Evolutionary conservation across 2,797 vertebrate species (phyloP), one percentile per base, ranked within the genome.

Genomic region (Acanthopagrus latus): DNA sequence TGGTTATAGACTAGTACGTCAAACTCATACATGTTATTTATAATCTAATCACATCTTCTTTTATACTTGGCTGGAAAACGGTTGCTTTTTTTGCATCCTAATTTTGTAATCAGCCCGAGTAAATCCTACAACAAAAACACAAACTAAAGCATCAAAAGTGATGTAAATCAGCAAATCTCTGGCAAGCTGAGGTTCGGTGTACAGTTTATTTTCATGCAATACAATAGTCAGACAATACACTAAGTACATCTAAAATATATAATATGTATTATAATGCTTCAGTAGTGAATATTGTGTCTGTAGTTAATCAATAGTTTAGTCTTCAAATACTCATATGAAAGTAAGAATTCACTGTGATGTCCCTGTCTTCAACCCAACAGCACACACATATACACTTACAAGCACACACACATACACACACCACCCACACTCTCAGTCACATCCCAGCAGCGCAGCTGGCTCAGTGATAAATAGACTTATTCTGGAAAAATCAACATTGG

Each of bases 401-500:
- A 41, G 64, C 43, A 75, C 8, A 52, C 47, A 46, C 2, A 43
- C 41, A 43, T 2, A 44, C 43, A 44, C 43, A 48, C 27, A 66
- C 56, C 63, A 68, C 73, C 43, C 56, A 67, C 60, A 68, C 59
- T 7, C 44, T 25, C 16, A 50, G 56, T 20, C 43, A 77, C 81
- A 76, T 60, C 50, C 44, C 52, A 76, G 41, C 60, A 73, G 46
- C 64, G 65, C 92, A 94, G 94, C 93, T 94, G 93, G 93, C 94
- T 86, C 93, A 93, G 93, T 96, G 96, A 97, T 96, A 94, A 96
- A 97, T 96, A 94, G 94, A 96, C 95, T 96, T 96, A 96, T 96
- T 97, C 95, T 95, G 92, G 92, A 94, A 97, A 92, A 97, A 97
- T 97, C 96, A 96, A 96, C 95, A 95, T 93, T 96, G 95, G 95